Evolutionary conservation across 2,888 invertebrate genomes (phyloP).

Genomic region (Omphaloscelis lunosa): DNA sequence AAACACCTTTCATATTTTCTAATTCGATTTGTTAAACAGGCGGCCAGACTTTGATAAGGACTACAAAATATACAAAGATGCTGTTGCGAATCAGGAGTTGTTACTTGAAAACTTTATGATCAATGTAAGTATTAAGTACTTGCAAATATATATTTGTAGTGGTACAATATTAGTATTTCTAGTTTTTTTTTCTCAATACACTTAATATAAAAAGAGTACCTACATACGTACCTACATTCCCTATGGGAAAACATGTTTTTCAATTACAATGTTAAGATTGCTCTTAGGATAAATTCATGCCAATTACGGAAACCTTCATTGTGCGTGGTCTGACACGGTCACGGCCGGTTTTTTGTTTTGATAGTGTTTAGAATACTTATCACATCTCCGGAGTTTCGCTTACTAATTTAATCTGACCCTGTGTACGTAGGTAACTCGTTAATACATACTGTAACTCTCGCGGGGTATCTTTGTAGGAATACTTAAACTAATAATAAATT

Average conservation of each 20-base stretch:
- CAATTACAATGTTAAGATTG: not conserved
- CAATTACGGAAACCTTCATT: not conserved
- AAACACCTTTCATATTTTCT: not conserved
- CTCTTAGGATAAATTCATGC: not conserved
- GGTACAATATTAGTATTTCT: not conserved
- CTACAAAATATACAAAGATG: constrained; percentile 93
- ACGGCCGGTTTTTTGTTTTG: too few species aligned
- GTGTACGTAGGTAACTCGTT: not conserved
- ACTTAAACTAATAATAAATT: not conserved
- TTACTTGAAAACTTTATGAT: constrained; percentile 94
- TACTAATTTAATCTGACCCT: too few species aligned
- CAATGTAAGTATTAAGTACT: constrained; percentile 78
- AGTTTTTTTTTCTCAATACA: not conserved
- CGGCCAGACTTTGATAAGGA: constrained; percentile 94
- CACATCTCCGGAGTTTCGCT: too few species aligned
- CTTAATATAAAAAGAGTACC: too few species aligned
- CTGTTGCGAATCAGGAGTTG: constrained; percentile 93
- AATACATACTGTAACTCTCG: not conserved
- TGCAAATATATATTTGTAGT: not conserved
- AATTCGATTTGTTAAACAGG: constrained; percentile 68
- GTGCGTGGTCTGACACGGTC: too few species aligned
- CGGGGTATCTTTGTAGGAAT: too few species aligned
- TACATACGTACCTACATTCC: too few species aligned
- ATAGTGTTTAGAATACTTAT: too few species aligned
- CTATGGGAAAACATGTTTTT: not conserved